Base-by-base conservation (phyloP, 2,888 invertebrate species). In the Acanthosoma haemorrhoidale region DNA sequence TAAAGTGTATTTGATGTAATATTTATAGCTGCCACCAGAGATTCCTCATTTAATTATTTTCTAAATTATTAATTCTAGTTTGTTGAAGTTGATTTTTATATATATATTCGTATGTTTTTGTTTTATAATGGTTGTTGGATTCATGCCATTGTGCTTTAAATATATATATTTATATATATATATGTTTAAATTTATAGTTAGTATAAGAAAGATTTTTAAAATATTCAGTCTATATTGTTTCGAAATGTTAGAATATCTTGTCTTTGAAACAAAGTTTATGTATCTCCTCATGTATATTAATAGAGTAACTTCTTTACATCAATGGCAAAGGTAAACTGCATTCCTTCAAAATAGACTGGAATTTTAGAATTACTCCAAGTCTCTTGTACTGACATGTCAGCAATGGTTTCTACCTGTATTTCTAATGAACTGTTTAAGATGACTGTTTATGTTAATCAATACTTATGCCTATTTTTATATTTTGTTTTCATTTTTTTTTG, bases 31-130 rank as follows among this genome's bases (percentile, higher is more conserved):
- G 39, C 39, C 64, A 64, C 43, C 41, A 64, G 64, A 64, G 64
- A 64, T 43, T 43, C 41, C 34, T 39, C 36, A 16, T 43, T 25
- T 43, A 64, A 64, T 64, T 43, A 64, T 43, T 64, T 64, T 64
- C 64, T 64, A 64, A 64, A 64, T 64, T 64, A 64, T 64, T 64
- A 64, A 64, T 64, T 29, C 29, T 61, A 61, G 61, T 61, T 61
- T 61, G 61, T 61, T 61, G 61, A 51, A 51, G 51, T 51, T 51
- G 51, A 51, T 51, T 51, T 51, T 61, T 61, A 36, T 61, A 21
- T 51, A 60, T 61, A 61, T 61, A 61, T 61, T 32, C 32, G 34
- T 59, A 59, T 61, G 32, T 61, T 61, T 61, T 61, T 34, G 32
- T 64, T 64, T 64, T 39, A 25, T 39, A 64, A 41, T 41, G 64